Percentiles rank a stretch among this genome's conserved stretches.
Conservation (phyloP, 2,888 invertebrate genomes). For the Abrostola tripartita region DNA sequence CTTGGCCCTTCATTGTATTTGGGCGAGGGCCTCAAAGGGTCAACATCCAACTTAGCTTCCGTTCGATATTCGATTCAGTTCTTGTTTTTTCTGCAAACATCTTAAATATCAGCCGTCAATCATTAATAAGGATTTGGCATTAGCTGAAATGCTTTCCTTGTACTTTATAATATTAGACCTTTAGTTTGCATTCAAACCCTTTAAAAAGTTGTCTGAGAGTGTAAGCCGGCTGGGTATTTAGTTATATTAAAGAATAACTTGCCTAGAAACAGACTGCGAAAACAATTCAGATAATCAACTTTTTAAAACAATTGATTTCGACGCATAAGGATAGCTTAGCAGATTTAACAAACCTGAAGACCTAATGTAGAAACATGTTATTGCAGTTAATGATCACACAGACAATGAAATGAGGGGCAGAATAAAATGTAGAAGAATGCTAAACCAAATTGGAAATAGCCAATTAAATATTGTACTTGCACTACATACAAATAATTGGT, state of each 20-base stretch:
- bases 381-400: too few species aligned
- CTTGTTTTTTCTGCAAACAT: slow-evolving; percentile 79
- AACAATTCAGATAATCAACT: too few species aligned
- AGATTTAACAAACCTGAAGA: too few species aligned
- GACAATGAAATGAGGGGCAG: too few species aligned
- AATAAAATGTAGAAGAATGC: too few species aligned
- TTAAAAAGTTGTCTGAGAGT: background rate
- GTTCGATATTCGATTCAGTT: slow-evolving; percentile 74
- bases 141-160: slow-evolving; percentile 55
- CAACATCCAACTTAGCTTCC: slow-evolving; percentile 83
- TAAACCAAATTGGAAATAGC: too few species aligned
- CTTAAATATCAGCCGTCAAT: slow-evolving; percentile 74
- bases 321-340: too few species aligned
- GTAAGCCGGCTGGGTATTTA: background rate
- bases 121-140: slow-evolving; percentile 57
- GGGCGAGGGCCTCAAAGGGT: slow-evolving; percentile 78
- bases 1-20: slow-evolving; percentile 82
- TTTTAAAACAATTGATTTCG: too few species aligned
- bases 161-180: slow-evolving; percentile 36
- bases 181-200: slow-evolving; percentile 15
- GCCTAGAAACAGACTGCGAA: too few species aligned
- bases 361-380: too few species aligned
- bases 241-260: background rate
- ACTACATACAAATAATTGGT: too few species aligned
- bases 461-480: too few species aligned